phyloP scores from a whole-genome alignment of 2,113 vertebrate species.

The Rhabdomys dilectus region DNA sequence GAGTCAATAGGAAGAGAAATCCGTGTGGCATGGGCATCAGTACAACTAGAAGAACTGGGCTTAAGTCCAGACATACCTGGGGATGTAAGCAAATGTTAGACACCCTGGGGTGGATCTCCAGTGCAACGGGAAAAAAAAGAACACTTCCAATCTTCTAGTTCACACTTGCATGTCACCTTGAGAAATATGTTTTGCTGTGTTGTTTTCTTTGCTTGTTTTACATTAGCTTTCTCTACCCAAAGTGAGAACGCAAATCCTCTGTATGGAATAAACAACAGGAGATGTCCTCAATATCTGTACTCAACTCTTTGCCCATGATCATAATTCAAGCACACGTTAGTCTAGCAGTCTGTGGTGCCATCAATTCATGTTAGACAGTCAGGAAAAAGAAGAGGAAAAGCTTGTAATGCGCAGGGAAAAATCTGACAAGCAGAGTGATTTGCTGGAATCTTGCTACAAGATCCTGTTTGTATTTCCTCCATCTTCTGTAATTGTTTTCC shows the following conservation, averaged over 20 bases:
- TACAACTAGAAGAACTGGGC: not conserved
- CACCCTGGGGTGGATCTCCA: not conserved
- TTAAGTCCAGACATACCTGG: not conserved
- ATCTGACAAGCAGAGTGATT: not conserved
- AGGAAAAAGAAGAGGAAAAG: not conserved
- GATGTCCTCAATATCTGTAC: rapidly evolving
- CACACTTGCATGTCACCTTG: not conserved
- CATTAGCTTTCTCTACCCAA: not conserved
- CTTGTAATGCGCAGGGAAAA: not conserved
- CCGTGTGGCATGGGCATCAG: not conserved
- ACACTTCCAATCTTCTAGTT: not conserved
- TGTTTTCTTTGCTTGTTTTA: not conserved
- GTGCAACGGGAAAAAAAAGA: not conserved
- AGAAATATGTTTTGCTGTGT: not conserved
- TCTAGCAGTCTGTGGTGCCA: not conserved
- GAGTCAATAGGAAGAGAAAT: not conserved
- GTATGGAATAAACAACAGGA: not conserved
- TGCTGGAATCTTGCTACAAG: conserved; percentile 42
- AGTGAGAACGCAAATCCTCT: not conserved
- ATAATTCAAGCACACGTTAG: not conserved
- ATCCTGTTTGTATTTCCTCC: conserved; percentile 42
- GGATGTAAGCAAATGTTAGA: not conserved
- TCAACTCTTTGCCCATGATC: not conserved
- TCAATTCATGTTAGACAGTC: not conserved
- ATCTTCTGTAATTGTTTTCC: conserved; percentile 33